Evolutionary conservation across 1,140 invertebrate species (phyloP), one percentile per base, ranked within the genome.

Genomic region (Apolygus lucorum): DNA sequence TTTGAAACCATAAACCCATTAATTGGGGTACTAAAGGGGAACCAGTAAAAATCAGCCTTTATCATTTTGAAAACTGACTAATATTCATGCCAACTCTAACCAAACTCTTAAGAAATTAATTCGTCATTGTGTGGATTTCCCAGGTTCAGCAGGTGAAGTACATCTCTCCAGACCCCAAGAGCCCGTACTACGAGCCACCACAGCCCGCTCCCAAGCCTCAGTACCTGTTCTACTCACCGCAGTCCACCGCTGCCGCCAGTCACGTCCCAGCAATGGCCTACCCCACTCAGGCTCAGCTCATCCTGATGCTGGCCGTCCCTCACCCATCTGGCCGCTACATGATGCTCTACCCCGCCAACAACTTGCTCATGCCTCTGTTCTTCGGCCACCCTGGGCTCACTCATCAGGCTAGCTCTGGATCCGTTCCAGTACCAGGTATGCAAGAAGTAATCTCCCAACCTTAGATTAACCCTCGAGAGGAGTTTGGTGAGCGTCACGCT

Each of bases 251-350:
- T 11, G 11, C 54, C 4, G 4, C 11, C 54, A 17, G 13, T 4
- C 54, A 11, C 54, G 54, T 21, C 54, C 8, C 22, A 21, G 54
- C 54, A 11, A 4, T 14, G 2, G 26, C 64, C 21, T 26, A 24
- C 4, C 54, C 21, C 22, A 63, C 27, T n/a, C 64, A 66, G 24
- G 27, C 27, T 34, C 64, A 28, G 17, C n/a, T 66, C 11, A 21
- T 66, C 29, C 29, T 66, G 14, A 66, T 66, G 64, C 34, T 66
- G n/a, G 64, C 64, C 28, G 64, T 66, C 4, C 64, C 64, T 34
- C 64, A 66, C n/a, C 64, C 64, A 11, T 34, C 27, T 21, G 64
- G 64, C 27, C 64, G 34, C n/a, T 66, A 29, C 34, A 2, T 66
- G 8, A 66, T 66, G 64, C 26, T 66, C n/a, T 34, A 24, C 64